These are phyloP conservation scores for Eupithecia subumbrata DNA, from an alignment of 2,888 invertebrate genomes.

Conservation along the genomic window DNA sequence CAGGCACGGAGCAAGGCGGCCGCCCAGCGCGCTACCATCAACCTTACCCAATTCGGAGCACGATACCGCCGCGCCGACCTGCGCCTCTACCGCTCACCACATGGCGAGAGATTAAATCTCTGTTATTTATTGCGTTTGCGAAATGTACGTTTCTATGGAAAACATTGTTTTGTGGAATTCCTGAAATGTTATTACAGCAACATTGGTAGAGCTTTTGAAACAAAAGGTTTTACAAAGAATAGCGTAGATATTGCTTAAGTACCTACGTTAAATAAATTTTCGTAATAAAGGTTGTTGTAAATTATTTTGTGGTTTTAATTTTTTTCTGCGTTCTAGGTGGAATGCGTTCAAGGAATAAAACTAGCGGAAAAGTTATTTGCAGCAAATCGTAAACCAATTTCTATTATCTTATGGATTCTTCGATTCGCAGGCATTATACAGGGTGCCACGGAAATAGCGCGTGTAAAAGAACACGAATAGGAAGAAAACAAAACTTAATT, in stretches of 20 bases:
- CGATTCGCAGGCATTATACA: no score
- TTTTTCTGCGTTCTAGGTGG: no score
- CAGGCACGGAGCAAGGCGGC: slow-evolving; percentile 51
- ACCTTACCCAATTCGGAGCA: slow-evolving; percentile 67
- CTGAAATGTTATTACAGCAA: neutral
- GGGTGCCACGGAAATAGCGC: no score
- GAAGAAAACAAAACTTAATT: no score
- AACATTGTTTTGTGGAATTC: slow-evolving; percentile 15
- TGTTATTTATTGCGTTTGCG: slow-evolving; percentile 18
- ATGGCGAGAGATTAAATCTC: slow-evolving; percentile 19
- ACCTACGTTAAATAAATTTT: neutral
- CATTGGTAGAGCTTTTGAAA: neutral
- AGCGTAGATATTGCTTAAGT: neutral
- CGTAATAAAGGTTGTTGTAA: neutral
- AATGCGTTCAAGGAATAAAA: no score
- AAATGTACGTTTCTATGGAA: slow-evolving; percentile 17
- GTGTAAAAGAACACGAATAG: no score
- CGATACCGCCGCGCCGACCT: slow-evolving; percentile 30
- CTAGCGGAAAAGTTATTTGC: no score
- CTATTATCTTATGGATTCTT: no score
- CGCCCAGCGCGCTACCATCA: slow-evolving; percentile 57
- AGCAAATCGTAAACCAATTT: no score
- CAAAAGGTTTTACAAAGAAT: neutral
- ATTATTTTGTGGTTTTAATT: no score
- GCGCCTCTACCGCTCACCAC: slow-evolving; percentile 24